Base-by-base conservation (phyloP, 2,888 invertebrate genomes). In the Lepidocyrtinus sp. region DNA sequence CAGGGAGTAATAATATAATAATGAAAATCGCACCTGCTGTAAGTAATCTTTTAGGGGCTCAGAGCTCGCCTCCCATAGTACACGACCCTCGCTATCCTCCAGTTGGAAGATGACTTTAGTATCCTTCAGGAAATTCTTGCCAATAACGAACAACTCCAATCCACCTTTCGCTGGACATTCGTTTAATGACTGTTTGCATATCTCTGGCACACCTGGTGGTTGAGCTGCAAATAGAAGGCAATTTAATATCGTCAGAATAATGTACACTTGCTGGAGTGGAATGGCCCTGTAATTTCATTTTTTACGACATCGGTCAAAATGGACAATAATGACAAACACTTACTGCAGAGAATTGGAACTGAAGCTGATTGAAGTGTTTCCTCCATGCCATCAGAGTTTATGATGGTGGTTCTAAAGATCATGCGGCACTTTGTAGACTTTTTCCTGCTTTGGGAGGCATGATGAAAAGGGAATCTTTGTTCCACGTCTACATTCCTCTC, bases 401-500 rank as follows among this genome's bases (percentile, higher is more conserved):
- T 91, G 87, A 98, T 91, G 86, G 93, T 94, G 0, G 96, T 94
- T 81, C 98, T 92, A 90, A 98, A 98, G 67, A 97, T 95, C 94
- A 99, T 95, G 68, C 98, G 93, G 88, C 98, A 98, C 75, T 95
- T 92, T 0, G 97, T 97, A 0, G 96, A 96, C 90, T 97, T 97
- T 90, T 98, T 98, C 90, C 96, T 96, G 75, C 88, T 89, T 63
- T 88, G 88, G 82, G 95, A 91, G 0, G 93, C 93, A 72, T 94
- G 91, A 85, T 95, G 92, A 87, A 96, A 95, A 0, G 96, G 96
- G 89, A 96, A 95, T 82, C 97, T 90, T 88, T 95, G 94, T 88
- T 96, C 95, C 22, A 98, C 98, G 89, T 98, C 98, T 24, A 98
- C 97, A 89, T 98, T 98, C 85, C 98, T 92, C 89, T 97, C 96